These are phyloP conservation scores for Apogon talboti DNA, from an alignment of 2,797 vertebrate genomes.

Conservation along the genomic window DNA sequence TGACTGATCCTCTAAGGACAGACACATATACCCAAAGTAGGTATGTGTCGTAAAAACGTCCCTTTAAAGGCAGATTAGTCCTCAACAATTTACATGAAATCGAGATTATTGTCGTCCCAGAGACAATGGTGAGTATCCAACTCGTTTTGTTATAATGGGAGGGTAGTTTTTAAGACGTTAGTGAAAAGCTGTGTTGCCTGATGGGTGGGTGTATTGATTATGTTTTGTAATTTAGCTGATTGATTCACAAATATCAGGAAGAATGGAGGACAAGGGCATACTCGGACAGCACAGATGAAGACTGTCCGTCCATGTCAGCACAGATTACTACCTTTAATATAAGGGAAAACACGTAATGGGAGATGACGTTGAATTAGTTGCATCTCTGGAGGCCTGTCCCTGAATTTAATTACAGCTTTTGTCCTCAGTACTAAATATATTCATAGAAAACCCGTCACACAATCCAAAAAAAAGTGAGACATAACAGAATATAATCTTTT, in stretches of 20 bases:
- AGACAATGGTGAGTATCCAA: no score
- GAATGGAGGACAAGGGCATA: slow-evolving; percentile 54
- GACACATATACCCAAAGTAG: not conserved
- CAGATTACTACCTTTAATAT: slow-evolving; percentile 37
- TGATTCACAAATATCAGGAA: slow-evolving; percentile 62
- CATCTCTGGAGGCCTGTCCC: slow-evolving; percentile 6
- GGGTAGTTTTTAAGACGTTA: slow-evolving; percentile 36
- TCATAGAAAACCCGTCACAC: not conserved
- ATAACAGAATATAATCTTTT: not conserved
- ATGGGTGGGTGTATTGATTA: slow-evolving; percentile 58
- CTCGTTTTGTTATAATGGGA: not conserved
- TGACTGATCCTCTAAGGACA: slow-evolving; percentile 45
- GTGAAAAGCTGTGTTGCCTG: slow-evolving; percentile 8
- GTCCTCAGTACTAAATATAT: slow-evolving; percentile 1
- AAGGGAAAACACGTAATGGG: slow-evolving; percentile 16
- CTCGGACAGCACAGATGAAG: no score
- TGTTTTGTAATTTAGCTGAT: slow-evolving; percentile 68
- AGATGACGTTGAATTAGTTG: slow-evolving; percentile 32
- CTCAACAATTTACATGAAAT: not conserved
- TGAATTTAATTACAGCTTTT: slow-evolving; percentile 23
- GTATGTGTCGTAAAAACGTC: slow-evolving; percentile 2
- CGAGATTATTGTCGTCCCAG: no score
- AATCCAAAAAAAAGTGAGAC: slow-evolving; percentile 1
- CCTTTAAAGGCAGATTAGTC: not conserved
- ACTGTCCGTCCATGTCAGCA: slow-evolving; percentile 63